Percentiles rank a stretch among this genome's conserved stretches.
These are phyloP conservation scores for Synanthedon andrenaeformis DNA, from an alignment of 2,888 invertebrate genomes.

Conservation along the genomic window DNA sequence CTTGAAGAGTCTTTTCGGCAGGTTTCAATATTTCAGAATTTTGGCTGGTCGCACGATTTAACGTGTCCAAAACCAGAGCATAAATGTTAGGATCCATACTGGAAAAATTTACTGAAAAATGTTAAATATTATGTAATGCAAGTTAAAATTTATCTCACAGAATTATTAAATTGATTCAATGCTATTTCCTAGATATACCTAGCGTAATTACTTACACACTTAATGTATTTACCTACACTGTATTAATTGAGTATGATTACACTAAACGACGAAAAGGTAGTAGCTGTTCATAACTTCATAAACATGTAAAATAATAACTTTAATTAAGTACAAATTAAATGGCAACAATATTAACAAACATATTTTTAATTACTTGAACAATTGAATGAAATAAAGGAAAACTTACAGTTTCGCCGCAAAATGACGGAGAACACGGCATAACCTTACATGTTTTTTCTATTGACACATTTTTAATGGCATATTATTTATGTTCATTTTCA, in stretches of 20 bases:
- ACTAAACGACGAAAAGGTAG: too few species aligned
- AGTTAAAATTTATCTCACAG: neutral
- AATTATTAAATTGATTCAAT: too few species aligned
- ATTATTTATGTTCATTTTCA: too few species aligned
- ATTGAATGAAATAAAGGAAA: constrained; percentile 8
- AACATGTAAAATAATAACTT: too few species aligned
- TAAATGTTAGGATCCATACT: constrained; percentile 71
- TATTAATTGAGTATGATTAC: too few species aligned
- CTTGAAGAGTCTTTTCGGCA: constrained; percentile 86
- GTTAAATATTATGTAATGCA: neutral
- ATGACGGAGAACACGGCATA: constrained; percentile 45
- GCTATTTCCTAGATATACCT: too few species aligned
- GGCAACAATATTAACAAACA: too few species aligned
- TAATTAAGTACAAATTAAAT: too few species aligned
- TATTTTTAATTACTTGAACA: too few species aligned
- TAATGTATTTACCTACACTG: too few species aligned
- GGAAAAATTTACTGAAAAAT: neutral
- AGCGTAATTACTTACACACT: too few species aligned
- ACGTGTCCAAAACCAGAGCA: constrained; percentile 77
- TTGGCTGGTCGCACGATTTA: constrained; percentile 88
- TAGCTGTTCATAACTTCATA: too few species aligned
- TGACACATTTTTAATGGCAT: constrained; percentile 8
- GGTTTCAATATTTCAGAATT: constrained; percentile 85
- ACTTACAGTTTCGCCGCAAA: constrained; percentile 44
- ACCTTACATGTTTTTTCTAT: constrained; percentile 38